Base-by-base conservation (phyloP, 1,140 invertebrate species). In the Drepana arcuata region DNA sequence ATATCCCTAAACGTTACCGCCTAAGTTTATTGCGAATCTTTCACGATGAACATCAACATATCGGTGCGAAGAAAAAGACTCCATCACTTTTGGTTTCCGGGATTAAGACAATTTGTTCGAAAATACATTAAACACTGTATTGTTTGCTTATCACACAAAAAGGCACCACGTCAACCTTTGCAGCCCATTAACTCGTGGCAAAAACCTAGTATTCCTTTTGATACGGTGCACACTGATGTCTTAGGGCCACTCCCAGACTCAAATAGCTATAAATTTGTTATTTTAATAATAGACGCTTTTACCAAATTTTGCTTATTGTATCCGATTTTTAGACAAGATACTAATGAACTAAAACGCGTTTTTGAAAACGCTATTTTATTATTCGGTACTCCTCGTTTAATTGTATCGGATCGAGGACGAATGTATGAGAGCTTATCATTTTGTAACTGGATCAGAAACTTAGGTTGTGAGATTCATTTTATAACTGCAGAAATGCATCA, bases 11-110 rank as follows among this genome's bases (percentile, higher is more conserved):
- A 11, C 34, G 41, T 7, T 16, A 32, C 14, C 34, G 47, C 5
- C 16, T 46, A 5, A 47, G 52, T 18, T 26, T 59, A 2, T 18
- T 58, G 11, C 23, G 48, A n/a, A 14, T 56, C 1, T 59, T 59
- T 27, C 55, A 59, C 27, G 52, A 59, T 31, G 46, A 59, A 13
- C 46, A 56, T n/a, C 34, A 48, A 9, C 55, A 59, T 27, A 42
- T 52, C 1, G 48, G 48, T 5, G 6, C 14, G 13, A 52, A 59
- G 2, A 56, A 56, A 34, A 52, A 42, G 1, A 3, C 29, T 0
- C 5, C n/a, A 34, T 18, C 38, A 59, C 18, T 57, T 56, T 9
- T 21, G 18, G 18, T 21, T 21, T 21, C 18, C 18, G 9, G 9
- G 9, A 9, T 9, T 21, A 4, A 21, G 18, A 21, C 18, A 21